A percentile compares a stretch with the other conserved stretches of the same genome.
Conservation (phyloP, 64 coral and sea anemone species). For the Cladopsammia gracilis region DNA sequence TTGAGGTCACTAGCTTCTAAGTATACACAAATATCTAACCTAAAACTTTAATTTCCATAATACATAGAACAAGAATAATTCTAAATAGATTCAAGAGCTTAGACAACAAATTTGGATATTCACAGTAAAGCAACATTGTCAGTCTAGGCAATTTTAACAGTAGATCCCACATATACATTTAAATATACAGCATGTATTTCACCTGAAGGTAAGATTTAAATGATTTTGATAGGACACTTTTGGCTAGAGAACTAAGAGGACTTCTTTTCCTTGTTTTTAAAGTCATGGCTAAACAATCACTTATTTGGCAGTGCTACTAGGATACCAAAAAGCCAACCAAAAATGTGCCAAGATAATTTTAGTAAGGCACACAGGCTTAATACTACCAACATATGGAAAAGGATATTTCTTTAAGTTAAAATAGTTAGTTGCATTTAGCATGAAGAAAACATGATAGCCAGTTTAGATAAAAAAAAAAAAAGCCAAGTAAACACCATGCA, state of each 20-base stretch:
- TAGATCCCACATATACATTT: too few species aligned
- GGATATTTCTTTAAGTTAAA: too few species aligned
- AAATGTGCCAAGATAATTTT: not conserved
- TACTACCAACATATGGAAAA: not conserved
- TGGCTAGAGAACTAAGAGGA: constrained; percentile 5
- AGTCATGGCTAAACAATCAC: not conserved
- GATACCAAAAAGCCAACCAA: not conserved
- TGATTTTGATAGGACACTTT: constrained; percentile 11
- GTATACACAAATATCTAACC: too few species aligned
- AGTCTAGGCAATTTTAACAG: too few species aligned
- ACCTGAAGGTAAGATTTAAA: constrained; percentile 26
- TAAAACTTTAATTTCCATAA: too few species aligned
- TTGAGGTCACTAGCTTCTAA: too few species aligned
- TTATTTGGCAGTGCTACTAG: not conserved
- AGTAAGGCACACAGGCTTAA: not conserved
- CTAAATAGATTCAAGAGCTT: too few species aligned
- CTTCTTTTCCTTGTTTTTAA: not conserved
- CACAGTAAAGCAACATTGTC: too few species aligned
- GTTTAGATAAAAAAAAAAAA: not conserved
- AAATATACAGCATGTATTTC: not conserved
- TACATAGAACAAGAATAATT: too few species aligned
- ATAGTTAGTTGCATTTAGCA: too few species aligned
- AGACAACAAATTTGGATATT: too few species aligned
- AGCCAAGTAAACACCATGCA: not conserved
- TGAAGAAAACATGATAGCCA: not conserved